A percentile compares a stretch with the other conserved stretches of the same genome.
These are phyloP conservation scores for Butorides virescens DNA, from an alignment of 2,113 vertebrate species.

Conservation along the genomic window DNA sequence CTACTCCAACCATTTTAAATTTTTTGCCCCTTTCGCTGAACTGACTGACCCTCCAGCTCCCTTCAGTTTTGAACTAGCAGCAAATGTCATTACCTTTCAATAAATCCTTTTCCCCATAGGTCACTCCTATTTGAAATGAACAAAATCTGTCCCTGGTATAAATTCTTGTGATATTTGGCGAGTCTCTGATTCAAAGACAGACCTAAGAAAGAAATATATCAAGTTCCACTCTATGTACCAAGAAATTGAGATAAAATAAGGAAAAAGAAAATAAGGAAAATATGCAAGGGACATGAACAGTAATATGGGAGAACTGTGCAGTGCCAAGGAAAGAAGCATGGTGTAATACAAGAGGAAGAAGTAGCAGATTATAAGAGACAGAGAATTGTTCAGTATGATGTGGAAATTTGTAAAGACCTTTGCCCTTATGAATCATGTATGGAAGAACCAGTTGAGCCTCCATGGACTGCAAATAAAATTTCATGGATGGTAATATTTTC, in stretches of 20 bases:
- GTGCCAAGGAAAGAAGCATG: neutral
- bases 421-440: constrained; percentile 64
- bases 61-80: neutral
- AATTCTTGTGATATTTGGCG: neutral
- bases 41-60: neutral
- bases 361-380: neutral
- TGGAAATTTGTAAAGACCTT: constrained; percentile 46
- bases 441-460: neutral
- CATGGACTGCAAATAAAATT: constrained; percentile 38
- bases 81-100: neutral
- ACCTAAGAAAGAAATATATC: neutral
- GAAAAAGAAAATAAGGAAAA: neutral
- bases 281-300: neutral
- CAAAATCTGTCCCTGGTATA: neutral
- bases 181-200: neutral
- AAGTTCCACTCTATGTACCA: neutral
- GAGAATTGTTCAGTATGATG: neutral
- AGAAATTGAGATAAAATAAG: neutral
- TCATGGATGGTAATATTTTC: constrained; percentile 48
- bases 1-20: neutral
- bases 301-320: neutral
- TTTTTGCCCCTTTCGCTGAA: neutral
- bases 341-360: neutral
- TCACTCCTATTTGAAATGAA: neutral
- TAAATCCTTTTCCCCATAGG: constrained; percentile 13